phyloP scores from a whole-genome alignment of 2,797 vertebrate genomes.

The Chrosomus eos region DNA sequence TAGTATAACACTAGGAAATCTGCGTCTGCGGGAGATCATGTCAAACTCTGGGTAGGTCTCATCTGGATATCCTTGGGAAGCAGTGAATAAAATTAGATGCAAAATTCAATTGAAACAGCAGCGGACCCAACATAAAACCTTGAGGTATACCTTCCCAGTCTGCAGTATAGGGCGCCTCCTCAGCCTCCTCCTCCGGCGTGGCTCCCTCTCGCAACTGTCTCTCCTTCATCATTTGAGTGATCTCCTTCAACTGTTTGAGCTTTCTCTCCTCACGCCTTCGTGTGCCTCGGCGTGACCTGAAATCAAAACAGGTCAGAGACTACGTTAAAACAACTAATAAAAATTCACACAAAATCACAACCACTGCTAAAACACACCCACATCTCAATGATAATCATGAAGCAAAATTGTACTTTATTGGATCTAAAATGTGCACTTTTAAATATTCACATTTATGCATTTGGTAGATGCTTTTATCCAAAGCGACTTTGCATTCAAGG shows the following conservation, averaged over 20 bases:
- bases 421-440: neutral
- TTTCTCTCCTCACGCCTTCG: slow-evolving; percentile 87
- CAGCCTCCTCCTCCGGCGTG: slow-evolving; percentile 93
- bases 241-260: slow-evolving; percentile 87
- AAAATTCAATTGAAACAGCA: neutral
- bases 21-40: slow-evolving; percentile 62
- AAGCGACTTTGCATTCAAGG: neutral
- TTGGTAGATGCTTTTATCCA: neutral
- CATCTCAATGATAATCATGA: neutral
- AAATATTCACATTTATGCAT: slow-evolving; percentile 8
- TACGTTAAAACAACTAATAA: neutral
- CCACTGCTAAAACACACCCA: neutral
- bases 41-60: slow-evolving; percentile 89
- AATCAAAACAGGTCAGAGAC: slow-evolving; percentile 29
- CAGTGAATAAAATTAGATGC: neutral
- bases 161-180: slow-evolving; percentile 88
- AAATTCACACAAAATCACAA: neutral
- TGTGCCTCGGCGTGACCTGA: slow-evolving; percentile 76
- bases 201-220: slow-evolving; percentile 83
- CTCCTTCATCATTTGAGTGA: slow-evolving; percentile 88
- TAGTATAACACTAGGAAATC: slow-evolving; percentile 65
- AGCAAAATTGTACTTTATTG: neutral
- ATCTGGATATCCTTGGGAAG: slow-evolving; percentile 87
- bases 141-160: slow-evolving; percentile 90
- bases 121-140: neutral